These are phyloP conservation scores for Araneus ventricosus DNA, from an alignment of 1,140 invertebrate species.

Conservation along the genomic window DNA sequence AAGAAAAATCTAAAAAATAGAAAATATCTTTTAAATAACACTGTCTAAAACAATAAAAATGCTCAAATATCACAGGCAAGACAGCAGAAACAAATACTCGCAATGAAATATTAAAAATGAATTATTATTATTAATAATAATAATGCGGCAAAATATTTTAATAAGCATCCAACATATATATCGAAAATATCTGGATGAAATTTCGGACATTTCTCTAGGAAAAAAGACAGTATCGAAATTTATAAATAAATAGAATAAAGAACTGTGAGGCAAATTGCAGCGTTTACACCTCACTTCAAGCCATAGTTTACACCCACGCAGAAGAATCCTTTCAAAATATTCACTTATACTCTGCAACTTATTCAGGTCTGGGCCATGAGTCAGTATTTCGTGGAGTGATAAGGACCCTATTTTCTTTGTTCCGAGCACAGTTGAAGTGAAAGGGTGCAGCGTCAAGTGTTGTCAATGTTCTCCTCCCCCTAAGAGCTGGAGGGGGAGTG, in stretches of 20 bases:
- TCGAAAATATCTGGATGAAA: too few relatives aligned
- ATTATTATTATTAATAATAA: too few relatives aligned
- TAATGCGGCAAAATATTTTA: too few relatives aligned
- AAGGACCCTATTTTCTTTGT: not conserved
- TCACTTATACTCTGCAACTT: not conserved
- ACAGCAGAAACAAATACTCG: too few relatives aligned
- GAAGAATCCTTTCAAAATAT: not conserved
- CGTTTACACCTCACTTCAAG: not conserved
- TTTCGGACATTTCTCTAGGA: too few relatives aligned
- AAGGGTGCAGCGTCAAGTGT: constrained; percentile 23
- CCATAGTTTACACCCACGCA: not conserved
- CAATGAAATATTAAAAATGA: too few relatives aligned
- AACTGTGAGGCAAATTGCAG: not conserved
- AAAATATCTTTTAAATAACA: too few relatives aligned
- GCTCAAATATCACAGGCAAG: too few relatives aligned
- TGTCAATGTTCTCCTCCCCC: not conserved
- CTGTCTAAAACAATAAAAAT: too few relatives aligned
- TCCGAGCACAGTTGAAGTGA: not conserved
- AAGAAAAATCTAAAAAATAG: too few relatives aligned
- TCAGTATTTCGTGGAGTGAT: not conserved
- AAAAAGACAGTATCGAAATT: too few relatives aligned
- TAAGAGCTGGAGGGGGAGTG: not conserved
- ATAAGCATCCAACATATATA: too few relatives aligned
- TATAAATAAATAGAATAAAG: not conserved
- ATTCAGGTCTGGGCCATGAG: not conserved